These are phyloP conservation scores for Phragmatobia fuliginosa DNA, from an alignment of 2,888 invertebrate species.

Conservation along the genomic window DNA sequence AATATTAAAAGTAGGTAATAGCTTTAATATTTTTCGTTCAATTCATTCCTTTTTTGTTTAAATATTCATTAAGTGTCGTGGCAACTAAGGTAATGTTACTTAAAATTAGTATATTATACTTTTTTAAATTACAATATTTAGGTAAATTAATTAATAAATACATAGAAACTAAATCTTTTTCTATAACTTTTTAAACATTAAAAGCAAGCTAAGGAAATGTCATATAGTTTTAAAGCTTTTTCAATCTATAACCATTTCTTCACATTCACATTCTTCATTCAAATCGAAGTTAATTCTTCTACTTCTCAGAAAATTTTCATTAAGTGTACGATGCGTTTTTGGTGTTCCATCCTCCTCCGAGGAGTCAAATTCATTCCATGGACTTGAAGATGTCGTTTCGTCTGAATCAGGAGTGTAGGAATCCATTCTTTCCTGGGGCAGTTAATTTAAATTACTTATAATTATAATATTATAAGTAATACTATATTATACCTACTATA, in stretches of 20 bases:
- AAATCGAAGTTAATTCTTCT: slow-evolving; percentile 52
- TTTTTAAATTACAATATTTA: not conserved
- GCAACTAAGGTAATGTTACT: not conserved
- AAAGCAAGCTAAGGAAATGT: not conserved
- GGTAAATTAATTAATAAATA: too few relatives aligned
- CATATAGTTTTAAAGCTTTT: not conserved
- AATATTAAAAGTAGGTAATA: not conserved
- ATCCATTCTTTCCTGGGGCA: not conserved
- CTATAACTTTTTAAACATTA: not conserved
- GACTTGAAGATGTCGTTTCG: not conserved
- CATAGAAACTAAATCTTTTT: not conserved
- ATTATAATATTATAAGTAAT: too few relatives aligned
- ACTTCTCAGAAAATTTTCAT: slow-evolving; percentile 31
- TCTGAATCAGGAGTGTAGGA: not conserved
- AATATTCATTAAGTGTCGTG: not conserved
- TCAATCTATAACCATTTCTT: slow-evolving; percentile 2
- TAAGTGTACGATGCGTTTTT: slow-evolving; percentile 34
- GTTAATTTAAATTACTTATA: slow-evolving; percentile 1
- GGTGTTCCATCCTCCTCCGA: slow-evolving; percentile 41
- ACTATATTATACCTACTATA: too few relatives aligned
- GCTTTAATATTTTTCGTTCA: not conserved
- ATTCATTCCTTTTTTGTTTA: not conserved
- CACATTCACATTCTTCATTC: slow-evolving; percentile 31
- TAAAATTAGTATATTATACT: not conserved
- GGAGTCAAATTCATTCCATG: not conserved